A percentile compares a stretch with the other conserved stretches of the same genome.
phyloP scores from a whole-genome alignment of 2,888 invertebrate genomes.

The Eupithecia subfuscata region DNA sequence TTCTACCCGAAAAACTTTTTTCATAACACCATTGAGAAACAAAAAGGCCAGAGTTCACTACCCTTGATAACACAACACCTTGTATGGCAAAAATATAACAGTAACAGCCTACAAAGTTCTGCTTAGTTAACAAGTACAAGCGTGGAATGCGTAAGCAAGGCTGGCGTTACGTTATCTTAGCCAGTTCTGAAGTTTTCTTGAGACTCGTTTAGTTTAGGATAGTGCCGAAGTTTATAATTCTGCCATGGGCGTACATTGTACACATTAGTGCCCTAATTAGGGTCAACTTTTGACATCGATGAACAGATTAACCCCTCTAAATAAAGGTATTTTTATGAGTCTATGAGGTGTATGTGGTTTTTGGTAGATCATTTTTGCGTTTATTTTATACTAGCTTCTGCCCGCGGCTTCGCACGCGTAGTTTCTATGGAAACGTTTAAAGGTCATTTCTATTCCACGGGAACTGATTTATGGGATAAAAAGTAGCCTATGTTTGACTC shows the following conservation, averaged over 20 bases:
- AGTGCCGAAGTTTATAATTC: background rate
- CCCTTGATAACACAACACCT: constrained; percentile 5
- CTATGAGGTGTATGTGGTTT: too few species aligned
- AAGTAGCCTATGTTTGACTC: too few species aligned
- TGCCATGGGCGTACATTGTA: background rate
- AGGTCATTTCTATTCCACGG: too few species aligned
- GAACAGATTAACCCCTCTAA: too few species aligned
- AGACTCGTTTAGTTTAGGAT: constrained; percentile 12
- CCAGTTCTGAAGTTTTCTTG: constrained; percentile 26
- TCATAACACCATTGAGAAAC: background rate
- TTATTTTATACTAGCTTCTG: too few species aligned
- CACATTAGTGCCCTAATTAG: too few species aligned
- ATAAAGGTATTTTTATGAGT: too few species aligned
- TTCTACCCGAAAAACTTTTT: background rate
- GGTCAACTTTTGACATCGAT: too few species aligned
- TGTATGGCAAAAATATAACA: background rate
- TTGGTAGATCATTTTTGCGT: too few species aligned
- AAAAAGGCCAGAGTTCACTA: background rate
- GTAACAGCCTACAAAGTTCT: constrained; percentile 14
- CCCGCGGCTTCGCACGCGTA: too few species aligned
- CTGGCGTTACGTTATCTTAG: constrained; percentile 27
- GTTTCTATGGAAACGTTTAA: too few species aligned
- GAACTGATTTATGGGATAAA: too few species aligned
- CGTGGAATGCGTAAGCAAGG: constrained; percentile 36
- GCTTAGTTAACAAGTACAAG: constrained; percentile 19